Evolutionary conservation across 2,888 invertebrate genomes (phyloP), one percentile per base, ranked within the genome.

Genomic region (Adineta ricciae): DNA sequence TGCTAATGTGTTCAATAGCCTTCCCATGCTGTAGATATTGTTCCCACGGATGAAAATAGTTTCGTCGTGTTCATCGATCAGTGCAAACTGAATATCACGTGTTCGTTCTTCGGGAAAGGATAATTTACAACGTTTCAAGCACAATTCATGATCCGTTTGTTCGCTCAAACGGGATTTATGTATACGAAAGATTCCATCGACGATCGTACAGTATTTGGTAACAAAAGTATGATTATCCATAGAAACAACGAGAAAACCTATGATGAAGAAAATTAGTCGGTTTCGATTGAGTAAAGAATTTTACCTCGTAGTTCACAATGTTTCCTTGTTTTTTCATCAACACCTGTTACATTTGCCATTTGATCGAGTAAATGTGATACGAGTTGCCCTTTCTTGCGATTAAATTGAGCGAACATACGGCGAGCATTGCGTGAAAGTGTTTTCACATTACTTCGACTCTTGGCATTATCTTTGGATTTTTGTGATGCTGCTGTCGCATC

Each of bases 301-400:
- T 4, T 36, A 78, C 78, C 78, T 78, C 78, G 38, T 41, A 78
- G n/a, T 78, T 78, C 41, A 19, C 78, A 78, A 78, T 78, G 78
- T 78, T 78, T 78, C 24, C 78, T 21, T 78, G 78, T 78, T 78
- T 78, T 78, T n/a, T 78, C 78, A 78, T 78, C 78, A 14, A 78
- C 78, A 41, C 78, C 78, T 24, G 78, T 41, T n/a, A 78, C 78
- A 41, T 78, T 78, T 24, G 78, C 78, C 41, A 78, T 41, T 78
- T 78, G 78, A 78, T 78, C 78, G n/a, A 78, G 78, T 41, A 78
- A 78, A 41, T 78, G 78, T 78, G 78, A 78, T 36, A 78, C 78
- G n/a, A 78, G 38, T 41, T 78, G 78, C 38, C 78, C 78, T 14
- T 78, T 78, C n/a, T 78, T 78, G n/a, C 78, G 78, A 78, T 78